Evolutionary conservation across 2,113 vertebrate species (phyloP), one percentile per base, ranked within the genome.

Genomic region (Aplodontia rufa): DNA sequence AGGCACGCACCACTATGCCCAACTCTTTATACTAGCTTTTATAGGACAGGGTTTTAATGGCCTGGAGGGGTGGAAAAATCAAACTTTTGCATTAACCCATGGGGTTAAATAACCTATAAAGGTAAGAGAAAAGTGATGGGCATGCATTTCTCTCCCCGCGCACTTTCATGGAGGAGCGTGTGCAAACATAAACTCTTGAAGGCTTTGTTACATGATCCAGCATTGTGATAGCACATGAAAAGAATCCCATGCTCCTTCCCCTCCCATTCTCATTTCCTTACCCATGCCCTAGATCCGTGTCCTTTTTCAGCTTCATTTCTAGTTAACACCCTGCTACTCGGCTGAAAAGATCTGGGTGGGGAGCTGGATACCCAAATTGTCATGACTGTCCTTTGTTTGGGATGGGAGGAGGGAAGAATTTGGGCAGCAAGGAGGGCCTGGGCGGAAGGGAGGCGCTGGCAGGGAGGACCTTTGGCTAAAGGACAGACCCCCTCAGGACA

Each of bases 401-500:
- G 55, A 78, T n/a, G 20, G 9, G 9, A 12, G 1, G 35, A 42
- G 2, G 66, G 71, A 24, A 35, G 49, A 12, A 45, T 1, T 10
- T 28, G 74, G 42, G 64, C 55, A 64, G 60, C 74, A 58, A 58
- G n/a, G 22, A 9, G 69, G 40, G 72, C 40, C 35, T 26, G 8
- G 42, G 81, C 72, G 13, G 76, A 85, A 95, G 80, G 85, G 24
- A 60, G 47, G 13, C 72, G n/a, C 91, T 96, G 91, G 83, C 91
- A 53, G 64, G 58, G 53, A 86, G 37, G 68, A 87, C 32, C 68
- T 84, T 20, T 96, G 97, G 80, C 87, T 87, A 66, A 58, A 84
- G 87, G 81, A 91, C 37, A 85, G 89, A 49, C 24, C 80, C 82
- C 87, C 89, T 94, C 62, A 91, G 94, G 95, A 96, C 89, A 7